A percentile compares a stretch with the other conserved stretches of the same genome.
These are phyloP conservation scores for Cosmorhoe ocellata DNA, from an alignment of 2,888 invertebrate species.

Conservation along the genomic window DNA sequence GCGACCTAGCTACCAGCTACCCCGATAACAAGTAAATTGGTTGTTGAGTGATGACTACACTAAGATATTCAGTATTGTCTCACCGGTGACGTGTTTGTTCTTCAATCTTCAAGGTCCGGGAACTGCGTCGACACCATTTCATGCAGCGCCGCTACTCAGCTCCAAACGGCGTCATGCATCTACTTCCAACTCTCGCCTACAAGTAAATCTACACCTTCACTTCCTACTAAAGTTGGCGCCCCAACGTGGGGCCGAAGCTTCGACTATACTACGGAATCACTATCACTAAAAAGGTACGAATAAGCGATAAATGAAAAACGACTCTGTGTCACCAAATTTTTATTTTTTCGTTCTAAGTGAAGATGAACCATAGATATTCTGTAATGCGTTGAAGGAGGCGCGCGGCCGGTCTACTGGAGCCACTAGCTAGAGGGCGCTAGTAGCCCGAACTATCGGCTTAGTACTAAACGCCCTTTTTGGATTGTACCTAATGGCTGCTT, in stretches of 20 bases:
- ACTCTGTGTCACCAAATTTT: constrained; percentile 76
- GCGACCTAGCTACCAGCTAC: too few species aligned
- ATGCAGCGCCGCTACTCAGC: constrained; percentile 67
- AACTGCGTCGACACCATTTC: constrained; percentile 47
- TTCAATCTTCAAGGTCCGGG: constrained; percentile 43
- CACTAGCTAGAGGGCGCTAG: constrained; percentile 62
- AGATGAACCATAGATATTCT: constrained; percentile 74
- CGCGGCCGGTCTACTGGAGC: constrained; percentile 68
- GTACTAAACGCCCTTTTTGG: constrained; percentile 34
- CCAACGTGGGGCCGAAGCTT: constrained; percentile 65
- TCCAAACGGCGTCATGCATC: constrained; percentile 67
- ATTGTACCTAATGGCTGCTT: constrained; percentile 2
- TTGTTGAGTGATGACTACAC: neutral
- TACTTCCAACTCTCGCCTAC: constrained; percentile 50
- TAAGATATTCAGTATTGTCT: constrained; percentile 47
- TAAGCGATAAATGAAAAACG: constrained; percentile 80
- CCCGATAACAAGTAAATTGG: too few species aligned
- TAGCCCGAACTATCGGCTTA: constrained; percentile 50
- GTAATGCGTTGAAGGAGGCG: constrained; percentile 69
- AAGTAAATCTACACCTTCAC: constrained; percentile 39
- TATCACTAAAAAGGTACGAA: constrained; percentile 63
- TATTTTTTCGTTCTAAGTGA: constrained; percentile 76
- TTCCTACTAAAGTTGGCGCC: constrained; percentile 48
- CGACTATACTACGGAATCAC: constrained; percentile 59
- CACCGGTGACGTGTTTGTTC: constrained; percentile 48